Evolutionary conservation across 2,113 vertebrate genomes (phyloP).

Genomic region (Campylomormyrus tamandua): DNA sequence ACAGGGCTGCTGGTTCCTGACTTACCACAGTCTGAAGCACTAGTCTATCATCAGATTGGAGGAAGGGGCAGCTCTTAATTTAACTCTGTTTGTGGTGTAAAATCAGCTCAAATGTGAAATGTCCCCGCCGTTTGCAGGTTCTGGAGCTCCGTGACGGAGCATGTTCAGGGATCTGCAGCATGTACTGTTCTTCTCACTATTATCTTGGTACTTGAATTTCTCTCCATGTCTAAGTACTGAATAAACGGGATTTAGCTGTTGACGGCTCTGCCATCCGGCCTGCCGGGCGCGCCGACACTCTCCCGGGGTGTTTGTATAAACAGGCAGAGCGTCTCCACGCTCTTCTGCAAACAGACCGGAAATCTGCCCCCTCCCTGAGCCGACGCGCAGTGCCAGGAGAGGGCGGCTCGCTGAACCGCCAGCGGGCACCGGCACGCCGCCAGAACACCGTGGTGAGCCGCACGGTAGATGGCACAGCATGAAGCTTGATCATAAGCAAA

Average conservation of each 20-base stretch:
- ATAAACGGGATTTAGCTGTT: not conserved
- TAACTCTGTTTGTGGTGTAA: not conserved
- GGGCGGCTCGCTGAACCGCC: not conserved
- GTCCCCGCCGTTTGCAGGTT: not conserved
- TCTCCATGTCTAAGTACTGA: not conserved
- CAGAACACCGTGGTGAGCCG: not conserved
- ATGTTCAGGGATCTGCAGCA: not conserved
- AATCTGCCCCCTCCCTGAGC: not conserved
- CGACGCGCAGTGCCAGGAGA: not conserved
- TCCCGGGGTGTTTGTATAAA: not conserved
- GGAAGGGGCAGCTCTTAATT: not conserved
- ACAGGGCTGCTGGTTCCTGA: not conserved
- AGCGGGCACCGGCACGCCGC: not conserved
- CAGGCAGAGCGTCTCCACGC: not conserved
- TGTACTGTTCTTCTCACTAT: not conserved
- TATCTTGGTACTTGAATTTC: not conserved
- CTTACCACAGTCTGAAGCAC: not conserved
- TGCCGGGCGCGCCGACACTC: not conserved
- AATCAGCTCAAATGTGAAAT: not conserved
- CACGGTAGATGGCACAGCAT: not conserved
- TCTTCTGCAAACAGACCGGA: not conserved
- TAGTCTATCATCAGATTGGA: not conserved
- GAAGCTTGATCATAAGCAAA: not conserved
- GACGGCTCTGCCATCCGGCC: not conserved
- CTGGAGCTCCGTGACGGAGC: not conserved